Percentiles rank a stretch among this genome's conserved stretches.
These are phyloP conservation scores for Labeo catla DNA, from an alignment of 2,113 vertebrate species.

Conservation along the genomic window DNA sequence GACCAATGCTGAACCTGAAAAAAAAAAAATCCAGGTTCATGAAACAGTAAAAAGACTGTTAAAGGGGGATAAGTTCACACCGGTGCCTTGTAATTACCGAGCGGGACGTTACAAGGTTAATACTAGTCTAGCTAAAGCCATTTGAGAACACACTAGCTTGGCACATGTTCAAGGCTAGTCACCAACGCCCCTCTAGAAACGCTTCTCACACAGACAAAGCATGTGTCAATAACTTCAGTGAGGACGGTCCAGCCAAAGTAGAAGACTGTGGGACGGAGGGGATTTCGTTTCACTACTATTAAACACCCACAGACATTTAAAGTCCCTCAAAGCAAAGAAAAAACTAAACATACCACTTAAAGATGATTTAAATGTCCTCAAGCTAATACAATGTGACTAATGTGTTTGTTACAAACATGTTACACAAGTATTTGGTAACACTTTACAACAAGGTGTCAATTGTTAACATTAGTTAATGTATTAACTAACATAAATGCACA, in stretches of 20 bases:
- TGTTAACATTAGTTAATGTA: too few species aligned
- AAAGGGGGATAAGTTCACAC: conserved; percentile 24
- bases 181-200: conserved; percentile 30
- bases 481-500: too few species aligned
- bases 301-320: neutral
- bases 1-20: neutral
- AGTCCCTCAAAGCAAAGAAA: neutral
- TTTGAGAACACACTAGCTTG: conserved; percentile 56
- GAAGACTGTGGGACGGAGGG: conserved; percentile 5
- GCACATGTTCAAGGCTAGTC: conserved; percentile 61
- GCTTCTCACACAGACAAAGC: conserved; percentile 46
- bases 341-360: neutral
- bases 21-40: conserved; percentile 32
- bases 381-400: neutral
- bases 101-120: conserved; percentile 63
- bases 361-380: neutral
- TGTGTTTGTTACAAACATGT: neutral
- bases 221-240: conserved; percentile 40
- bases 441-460: too few species aligned
- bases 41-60: conserved; percentile 35
- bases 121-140: conserved; percentile 57
- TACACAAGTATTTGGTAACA: too few species aligned
- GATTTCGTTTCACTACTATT: conserved; percentile 58
- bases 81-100: conserved; percentile 60
- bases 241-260: conserved; percentile 41